Percentiles rank a stretch among this genome's conserved stretches.
These are phyloP conservation scores for Lymantria dispar DNA, from an alignment of 2,888 invertebrate species.

Conservation along the genomic window DNA sequence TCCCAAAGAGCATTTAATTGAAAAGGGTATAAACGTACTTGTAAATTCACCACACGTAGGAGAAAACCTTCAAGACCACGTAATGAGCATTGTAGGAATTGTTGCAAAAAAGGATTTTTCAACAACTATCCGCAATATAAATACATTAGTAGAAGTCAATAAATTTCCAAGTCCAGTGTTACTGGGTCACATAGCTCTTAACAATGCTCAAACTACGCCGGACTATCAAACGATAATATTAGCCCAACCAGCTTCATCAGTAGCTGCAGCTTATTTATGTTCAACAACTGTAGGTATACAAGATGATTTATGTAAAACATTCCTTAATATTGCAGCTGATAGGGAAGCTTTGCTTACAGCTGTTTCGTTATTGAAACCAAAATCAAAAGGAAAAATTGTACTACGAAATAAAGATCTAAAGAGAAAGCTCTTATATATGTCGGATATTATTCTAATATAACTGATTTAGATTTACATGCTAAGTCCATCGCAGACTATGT, in stretches of 20 bases:
- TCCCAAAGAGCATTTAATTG: slow-evolving; percentile 26
- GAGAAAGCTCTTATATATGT: slow-evolving; percentile 37
- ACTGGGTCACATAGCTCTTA: slow-evolving; percentile 41
- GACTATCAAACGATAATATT: slow-evolving; percentile 45
- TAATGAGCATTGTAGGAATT: slow-evolving; percentile 30
- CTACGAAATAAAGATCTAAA: slow-evolving; percentile 41
- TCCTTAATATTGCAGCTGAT: slow-evolving; percentile 28
- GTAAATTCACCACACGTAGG: slow-evolving; percentile 50
- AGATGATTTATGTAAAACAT: slow-evolving; percentile 35
- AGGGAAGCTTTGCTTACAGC: slow-evolving; percentile 34
- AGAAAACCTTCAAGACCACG: slow-evolving; percentile 47
- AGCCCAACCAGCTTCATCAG: slow-evolving; percentile 24
- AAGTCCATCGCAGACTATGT: slow-evolving; percentile 33
- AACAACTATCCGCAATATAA: slow-evolving; percentile 28
- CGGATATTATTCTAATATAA: slow-evolving; percentile 41
- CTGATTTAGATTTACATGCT: slow-evolving; percentile 37
- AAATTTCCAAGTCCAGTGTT: slow-evolving; percentile 38
- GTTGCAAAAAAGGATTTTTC: slow-evolving; percentile 11
- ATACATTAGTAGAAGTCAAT: slow-evolving; percentile 21
- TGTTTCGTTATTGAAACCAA: slow-evolving; percentile 42
- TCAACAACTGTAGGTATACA: slow-evolving; percentile 26
- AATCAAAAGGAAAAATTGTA: slow-evolving; percentile 46
- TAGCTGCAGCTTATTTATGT: slow-evolving; percentile 34
- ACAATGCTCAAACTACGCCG: slow-evolving; percentile 39
- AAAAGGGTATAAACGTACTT: slow-evolving; percentile 39